phyloP scores from a whole-genome alignment of 2,797 vertebrate genomes.

The Morelia viridis region DNA sequence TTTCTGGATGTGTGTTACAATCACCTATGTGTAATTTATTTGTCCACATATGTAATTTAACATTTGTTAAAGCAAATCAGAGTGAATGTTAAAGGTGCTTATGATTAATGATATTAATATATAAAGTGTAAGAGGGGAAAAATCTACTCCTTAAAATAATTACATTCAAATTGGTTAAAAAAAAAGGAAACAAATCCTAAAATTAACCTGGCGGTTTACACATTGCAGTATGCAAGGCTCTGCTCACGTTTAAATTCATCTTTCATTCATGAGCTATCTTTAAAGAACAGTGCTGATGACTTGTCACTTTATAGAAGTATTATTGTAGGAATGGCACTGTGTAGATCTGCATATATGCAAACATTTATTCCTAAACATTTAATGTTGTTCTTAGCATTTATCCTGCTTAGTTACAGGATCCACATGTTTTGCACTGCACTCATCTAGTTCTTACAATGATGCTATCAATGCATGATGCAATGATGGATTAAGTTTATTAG shows the following conservation, averaged over 20 bases:
- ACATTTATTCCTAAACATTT: too few species aligned
- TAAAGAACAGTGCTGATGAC: background rate
- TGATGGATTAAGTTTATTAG: too few species aligned
- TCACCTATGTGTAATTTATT: slow-evolving; percentile 17
- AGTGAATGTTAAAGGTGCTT: slow-evolving; percentile 28
- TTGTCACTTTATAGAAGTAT: background rate
- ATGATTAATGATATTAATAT: slow-evolving; percentile 33
- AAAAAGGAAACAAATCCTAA: background rate
- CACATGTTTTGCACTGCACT: too few species aligned
- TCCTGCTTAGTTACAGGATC: too few species aligned
- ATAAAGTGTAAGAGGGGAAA: background rate
- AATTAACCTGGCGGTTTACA: slow-evolving; percentile 3
- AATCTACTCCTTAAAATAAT: slow-evolving; percentile 26
- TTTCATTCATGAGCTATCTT: background rate
- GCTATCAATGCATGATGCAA: too few species aligned
- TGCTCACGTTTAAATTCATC: background rate
- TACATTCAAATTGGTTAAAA: background rate
- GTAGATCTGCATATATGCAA: background rate
- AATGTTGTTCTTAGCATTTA: too few species aligned
- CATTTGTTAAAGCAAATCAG: slow-evolving; percentile 42
- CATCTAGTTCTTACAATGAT: too few species aligned
- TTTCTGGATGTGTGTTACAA: slow-evolving; percentile 34
- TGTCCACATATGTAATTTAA: slow-evolving; percentile 15
- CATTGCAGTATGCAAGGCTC: background rate
- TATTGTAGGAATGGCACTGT: background rate